A percentile compares a stretch with the other conserved stretches of the same genome.
Conservation (phyloP, 2,888 invertebrate genomes). For the Anoplius nigerrimus region DNA sequence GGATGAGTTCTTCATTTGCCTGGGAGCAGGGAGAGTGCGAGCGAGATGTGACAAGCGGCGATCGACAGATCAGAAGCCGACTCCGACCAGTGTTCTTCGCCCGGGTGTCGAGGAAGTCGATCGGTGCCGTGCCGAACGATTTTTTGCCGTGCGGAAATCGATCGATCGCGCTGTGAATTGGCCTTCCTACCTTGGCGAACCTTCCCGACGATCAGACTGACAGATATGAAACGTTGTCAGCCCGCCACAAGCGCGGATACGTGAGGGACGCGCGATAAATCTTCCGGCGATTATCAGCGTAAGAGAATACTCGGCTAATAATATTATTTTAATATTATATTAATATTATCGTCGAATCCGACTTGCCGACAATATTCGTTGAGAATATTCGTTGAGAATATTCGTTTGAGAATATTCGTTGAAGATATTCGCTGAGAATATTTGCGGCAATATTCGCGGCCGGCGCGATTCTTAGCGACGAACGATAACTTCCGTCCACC, state of each 20-base stretch:
- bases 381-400: too few species aligned
- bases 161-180: too few species aligned
- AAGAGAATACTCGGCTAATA: too few species aligned
- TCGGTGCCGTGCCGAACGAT: too few species aligned
- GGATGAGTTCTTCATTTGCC: constrained; percentile 2
- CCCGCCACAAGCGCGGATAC: constrained; percentile 32
- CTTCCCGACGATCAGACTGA: constrained; percentile 30
- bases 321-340: too few species aligned
- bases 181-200: background rate
- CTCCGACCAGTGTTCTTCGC: too few species aligned
- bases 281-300: constrained; percentile 21
- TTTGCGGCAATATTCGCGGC: background rate
- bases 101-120: too few species aligned
- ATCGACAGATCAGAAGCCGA: constrained; percentile 4
- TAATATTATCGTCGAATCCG: too few species aligned
- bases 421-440: constrained; percentile 4
- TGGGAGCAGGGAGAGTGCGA: background rate
- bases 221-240: constrained; percentile 46
- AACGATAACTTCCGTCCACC: constrained; percentile 12
- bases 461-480: background rate
- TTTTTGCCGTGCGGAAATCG: too few species aligned
- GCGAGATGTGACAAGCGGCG: background rate
- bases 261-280: constrained; percentile 24
- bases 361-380: too few species aligned
- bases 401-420: too few species aligned